Base-by-base conservation (phyloP, 1,140 invertebrate species). In the Zaprionus davidi region DNA sequence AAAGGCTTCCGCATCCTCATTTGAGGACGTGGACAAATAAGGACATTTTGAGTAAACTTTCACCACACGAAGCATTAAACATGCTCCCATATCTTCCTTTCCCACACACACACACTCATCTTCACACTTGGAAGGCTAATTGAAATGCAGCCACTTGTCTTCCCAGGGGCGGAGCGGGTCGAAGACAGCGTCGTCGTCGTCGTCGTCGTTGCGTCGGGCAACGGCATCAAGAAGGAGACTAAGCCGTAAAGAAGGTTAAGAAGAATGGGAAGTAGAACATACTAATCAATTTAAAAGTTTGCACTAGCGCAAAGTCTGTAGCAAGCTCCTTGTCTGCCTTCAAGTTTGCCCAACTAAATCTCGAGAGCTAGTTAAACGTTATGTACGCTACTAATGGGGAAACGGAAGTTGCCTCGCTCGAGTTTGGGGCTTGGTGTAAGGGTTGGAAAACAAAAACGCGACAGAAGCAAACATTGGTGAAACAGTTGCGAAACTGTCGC, bases 241-340 rank as follows among this genome's bases (percentile, higher is more conserved):
- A 41, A 41, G 9, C 31, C 31, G 31, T 34, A 11, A 34, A 34
- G 31, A 9, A 41, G 38, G 28, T 31, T 31, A 41, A 41, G 5
- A 9, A 41, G 46, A 24, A 49, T 9, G 7, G 4, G 17, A 49
- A 51, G 11, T 4, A 12, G 20, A 51, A 84, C 81, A 83, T 84
- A 81, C 81, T 88, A 88, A 88, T 88, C 84, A 88, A 88, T 88
- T 88, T 88, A 84, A 88, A 88, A 88, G 66, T 88, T 84, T 84
- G 55, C 67, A 70, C 79, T 49, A 58, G 69, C 71, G 62, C 49
- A 88, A 87, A 86, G 78, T 83, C 73, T 75, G 69, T 49, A 76
- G 55, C 62, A 60, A 31, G 60, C 71, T 81, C 78, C 84, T 88
- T 83, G 80, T 81, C 80, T 72, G 51, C 70, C 76, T 71, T 72